phyloP scores from a whole-genome alignment of 37 sponge, comb jelly and placozoan species.

The Agelas oroides region DNA sequence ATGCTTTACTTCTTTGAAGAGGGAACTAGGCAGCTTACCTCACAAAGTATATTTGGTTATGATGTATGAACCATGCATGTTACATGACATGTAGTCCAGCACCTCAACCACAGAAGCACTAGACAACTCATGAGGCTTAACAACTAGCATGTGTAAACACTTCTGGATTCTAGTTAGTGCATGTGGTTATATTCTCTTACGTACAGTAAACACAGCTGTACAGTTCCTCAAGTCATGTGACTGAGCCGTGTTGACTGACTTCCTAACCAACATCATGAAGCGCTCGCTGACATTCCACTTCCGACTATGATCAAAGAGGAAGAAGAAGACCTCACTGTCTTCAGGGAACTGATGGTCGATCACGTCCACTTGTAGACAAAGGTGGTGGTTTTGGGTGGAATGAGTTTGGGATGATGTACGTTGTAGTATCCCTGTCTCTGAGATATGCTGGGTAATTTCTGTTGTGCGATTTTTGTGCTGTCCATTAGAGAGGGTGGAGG shows the following conservation, averaged over 20 bases:
- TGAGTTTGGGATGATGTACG: background rate
- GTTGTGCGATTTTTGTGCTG: conserved; percentile 18
- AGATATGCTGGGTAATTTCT: conserved; percentile 8
- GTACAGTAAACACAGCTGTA: background rate
- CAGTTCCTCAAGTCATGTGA: background rate
- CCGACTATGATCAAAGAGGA: conserved; percentile 15
- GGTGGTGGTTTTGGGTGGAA: conserved; percentile 46
- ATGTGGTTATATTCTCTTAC: background rate
- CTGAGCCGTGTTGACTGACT: background rate
- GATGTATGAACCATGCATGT: too few relatives aligned
- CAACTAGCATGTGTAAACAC: too few relatives aligned
- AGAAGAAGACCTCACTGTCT: conserved; percentile 54
- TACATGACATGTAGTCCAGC: too few relatives aligned
- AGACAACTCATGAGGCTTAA: too few relatives aligned
- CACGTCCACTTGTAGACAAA: conserved; percentile 39
- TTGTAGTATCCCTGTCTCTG: conserved; percentile 26
- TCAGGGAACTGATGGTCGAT: conserved; percentile 73
- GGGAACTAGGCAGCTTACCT: too few relatives aligned
- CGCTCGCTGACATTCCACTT: conserved; percentile 31
- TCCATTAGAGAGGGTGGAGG: background rate
- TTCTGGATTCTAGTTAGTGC: too few relatives aligned
- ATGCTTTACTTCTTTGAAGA: too few relatives aligned
- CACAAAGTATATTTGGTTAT: too few relatives aligned
- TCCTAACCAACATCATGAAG: background rate
- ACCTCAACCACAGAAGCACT: too few relatives aligned